Evolutionary conservation across 1,140 invertebrate genomes (phyloP).

Genomic region (Drosophila teissieri): DNA sequence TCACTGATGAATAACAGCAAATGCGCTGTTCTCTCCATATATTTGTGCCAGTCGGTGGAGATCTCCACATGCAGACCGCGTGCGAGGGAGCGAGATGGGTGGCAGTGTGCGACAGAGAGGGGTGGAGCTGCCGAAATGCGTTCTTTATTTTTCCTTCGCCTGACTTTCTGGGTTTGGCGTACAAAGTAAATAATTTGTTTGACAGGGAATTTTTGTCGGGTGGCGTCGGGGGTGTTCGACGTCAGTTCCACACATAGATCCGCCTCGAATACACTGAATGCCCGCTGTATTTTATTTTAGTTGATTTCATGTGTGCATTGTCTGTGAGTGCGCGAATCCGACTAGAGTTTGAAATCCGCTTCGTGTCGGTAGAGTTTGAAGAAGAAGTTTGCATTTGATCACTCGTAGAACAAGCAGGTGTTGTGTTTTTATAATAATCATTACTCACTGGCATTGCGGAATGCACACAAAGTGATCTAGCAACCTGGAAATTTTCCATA

Average conservation of each 20-base stretch:
- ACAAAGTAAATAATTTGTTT: slow-evolving; percentile 80
- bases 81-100: slow-evolving; percentile 7
- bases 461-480: not conserved
- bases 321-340: slow-evolving; percentile 27
- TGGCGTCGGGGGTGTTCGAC: slow-evolving; percentile 7
- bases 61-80: slow-evolving; percentile 57
- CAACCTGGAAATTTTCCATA: not conserved
- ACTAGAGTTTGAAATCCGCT: slow-evolving; percentile 16
- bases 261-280: slow-evolving; percentile 13
- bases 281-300: slow-evolving; percentile 23
- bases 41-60: slow-evolving; percentile 73
- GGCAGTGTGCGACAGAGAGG: slow-evolving; percentile 9
- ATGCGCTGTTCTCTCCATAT: slow-evolving; percentile 60
- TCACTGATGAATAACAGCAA: slow-evolving; percentile 84
- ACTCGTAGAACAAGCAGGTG: slow-evolving; percentile 10
- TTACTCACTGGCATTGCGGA: not conserved
- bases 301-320: slow-evolving; percentile 47
- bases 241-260: slow-evolving; percentile 37
- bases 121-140: slow-evolving; percentile 54
- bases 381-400: slow-evolving; percentile 24
- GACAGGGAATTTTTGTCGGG: slow-evolving; percentile 34
- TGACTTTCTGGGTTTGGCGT: slow-evolving; percentile 51
- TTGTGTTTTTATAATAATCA: slow-evolving; percentile 11
- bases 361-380: slow-evolving; percentile 29
- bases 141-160: slow-evolving; percentile 55